Percentiles rank a stretch among this genome's conserved stretches.
Conservation (phyloP, 2,113 vertebrate species). For the Pristiophorus japonicus region DNA sequence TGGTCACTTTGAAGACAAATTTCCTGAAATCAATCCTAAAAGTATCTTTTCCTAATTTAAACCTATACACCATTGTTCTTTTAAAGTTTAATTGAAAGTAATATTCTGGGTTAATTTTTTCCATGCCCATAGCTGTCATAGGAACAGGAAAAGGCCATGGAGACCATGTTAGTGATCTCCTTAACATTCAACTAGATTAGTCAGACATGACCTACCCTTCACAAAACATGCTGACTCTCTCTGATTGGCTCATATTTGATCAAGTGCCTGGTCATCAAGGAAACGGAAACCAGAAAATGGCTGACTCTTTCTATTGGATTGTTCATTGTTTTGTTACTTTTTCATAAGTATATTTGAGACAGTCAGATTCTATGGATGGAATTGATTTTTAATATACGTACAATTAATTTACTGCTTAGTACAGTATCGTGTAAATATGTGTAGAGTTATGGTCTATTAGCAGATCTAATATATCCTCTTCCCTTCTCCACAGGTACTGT, state of each 20-base stretch:
- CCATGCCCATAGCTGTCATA: background rate
- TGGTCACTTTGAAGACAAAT: background rate
- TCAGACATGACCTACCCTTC: background rate
- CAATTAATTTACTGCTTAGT: background rate
- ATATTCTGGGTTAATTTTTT: background rate
- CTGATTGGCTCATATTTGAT: background rate
- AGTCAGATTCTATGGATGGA: too few relatives aligned
- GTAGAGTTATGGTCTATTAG: background rate
- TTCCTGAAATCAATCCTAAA: background rate
- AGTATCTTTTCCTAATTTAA: background rate
- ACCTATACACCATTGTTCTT: background rate
- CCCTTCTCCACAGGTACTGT: constrained; percentile 70
- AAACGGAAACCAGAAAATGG: background rate
- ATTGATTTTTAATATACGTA: background rate
- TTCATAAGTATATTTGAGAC: background rate
- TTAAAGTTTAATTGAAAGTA: background rate
- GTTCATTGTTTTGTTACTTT: background rate
- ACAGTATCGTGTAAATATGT: background rate
- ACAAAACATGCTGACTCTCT: background rate
- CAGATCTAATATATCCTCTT: background rate
- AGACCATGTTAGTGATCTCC: background rate
- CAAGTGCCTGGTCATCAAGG: background rate
- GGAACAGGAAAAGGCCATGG: background rate
- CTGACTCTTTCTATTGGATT: background rate
- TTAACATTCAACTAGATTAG: background rate